Percentiles rank a stretch among this genome's conserved stretches.
Evolutionary conservation across 2,797 vertebrate genomes (phyloP).

Genomic region (Brachyrhaphis roseni): DNA sequence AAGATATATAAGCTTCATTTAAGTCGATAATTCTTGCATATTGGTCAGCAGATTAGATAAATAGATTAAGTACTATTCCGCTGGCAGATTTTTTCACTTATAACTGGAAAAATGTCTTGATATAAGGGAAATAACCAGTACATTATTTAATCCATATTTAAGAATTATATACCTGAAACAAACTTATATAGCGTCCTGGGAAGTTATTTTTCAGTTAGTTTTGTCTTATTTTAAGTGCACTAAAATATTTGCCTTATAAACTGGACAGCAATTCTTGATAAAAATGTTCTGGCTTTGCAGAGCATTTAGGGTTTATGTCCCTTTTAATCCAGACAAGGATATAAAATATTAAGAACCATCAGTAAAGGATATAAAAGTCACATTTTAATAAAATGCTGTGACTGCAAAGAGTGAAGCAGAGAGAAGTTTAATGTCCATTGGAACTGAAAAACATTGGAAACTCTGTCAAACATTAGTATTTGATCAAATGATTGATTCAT

Average conservation of each 20-base stretch:
- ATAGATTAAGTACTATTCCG: background rate
- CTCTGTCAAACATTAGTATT: background rate
- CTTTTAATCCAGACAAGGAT: background rate
- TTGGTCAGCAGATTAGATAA: background rate
- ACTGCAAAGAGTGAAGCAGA: background rate
- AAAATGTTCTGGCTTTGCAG: background rate
- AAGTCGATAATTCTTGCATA: background rate
- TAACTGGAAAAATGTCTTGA: background rate
- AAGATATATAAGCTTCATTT: background rate
- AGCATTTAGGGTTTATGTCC: background rate
- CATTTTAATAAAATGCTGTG: background rate
- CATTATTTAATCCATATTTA: background rate
- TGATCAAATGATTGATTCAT: background rate
- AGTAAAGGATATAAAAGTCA: background rate
- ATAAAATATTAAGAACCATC: background rate
- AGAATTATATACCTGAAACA: background rate
- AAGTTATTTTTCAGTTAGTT: background rate
- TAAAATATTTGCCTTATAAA: background rate
- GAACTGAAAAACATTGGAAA: background rate
- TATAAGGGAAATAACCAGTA: too few relatives aligned
- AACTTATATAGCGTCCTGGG: background rate
- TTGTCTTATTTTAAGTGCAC: background rate
- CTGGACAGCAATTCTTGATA: background rate
- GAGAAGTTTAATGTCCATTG: background rate
- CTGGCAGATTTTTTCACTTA: background rate